Conservation (phyloP, 2,888 invertebrate genomes). For the Ashinkailepas kermadecensis region DNA sequence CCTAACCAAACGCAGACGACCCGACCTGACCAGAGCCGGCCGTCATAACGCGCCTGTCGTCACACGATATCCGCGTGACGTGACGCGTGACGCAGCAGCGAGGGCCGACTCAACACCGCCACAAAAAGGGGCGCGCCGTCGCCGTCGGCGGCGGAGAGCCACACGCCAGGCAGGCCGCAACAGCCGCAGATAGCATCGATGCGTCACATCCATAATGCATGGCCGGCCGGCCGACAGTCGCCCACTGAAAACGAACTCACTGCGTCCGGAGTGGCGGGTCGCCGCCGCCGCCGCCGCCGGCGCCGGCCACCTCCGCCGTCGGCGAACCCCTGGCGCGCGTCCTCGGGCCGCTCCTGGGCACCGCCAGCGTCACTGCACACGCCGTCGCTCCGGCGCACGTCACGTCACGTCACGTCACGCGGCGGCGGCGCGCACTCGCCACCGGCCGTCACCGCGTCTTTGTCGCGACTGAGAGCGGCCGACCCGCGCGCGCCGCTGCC, state of each 20-base stretch:
- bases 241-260: constrained; percentile 7
- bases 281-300: not conserved
- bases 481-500: not conserved
- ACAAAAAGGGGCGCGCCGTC: too few species aligned
- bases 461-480: not conserved
- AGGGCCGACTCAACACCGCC: too few species aligned
- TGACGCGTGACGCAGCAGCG: too few species aligned
- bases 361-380: not conserved
- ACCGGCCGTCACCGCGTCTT: not conserved
- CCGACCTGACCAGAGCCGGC: too few species aligned
- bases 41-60: too few species aligned
- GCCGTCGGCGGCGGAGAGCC: too few species aligned
- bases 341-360: not conserved
- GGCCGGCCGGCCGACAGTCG: not conserved
- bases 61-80: too few species aligned
- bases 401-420: not conserved
- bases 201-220: not conserved
- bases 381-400: not conserved
- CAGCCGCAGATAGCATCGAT: not conserved
- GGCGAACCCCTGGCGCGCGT: too few species aligned
- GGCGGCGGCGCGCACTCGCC: not conserved
- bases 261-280: not conserved
- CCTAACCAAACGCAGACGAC: too few species aligned
- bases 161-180: too few species aligned
- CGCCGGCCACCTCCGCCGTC: not conserved